Evolutionary conservation across 2,797 vertebrate genomes (phyloP), one percentile per base, ranked within the genome.

Genomic region (Coregonus sp.): DNA sequence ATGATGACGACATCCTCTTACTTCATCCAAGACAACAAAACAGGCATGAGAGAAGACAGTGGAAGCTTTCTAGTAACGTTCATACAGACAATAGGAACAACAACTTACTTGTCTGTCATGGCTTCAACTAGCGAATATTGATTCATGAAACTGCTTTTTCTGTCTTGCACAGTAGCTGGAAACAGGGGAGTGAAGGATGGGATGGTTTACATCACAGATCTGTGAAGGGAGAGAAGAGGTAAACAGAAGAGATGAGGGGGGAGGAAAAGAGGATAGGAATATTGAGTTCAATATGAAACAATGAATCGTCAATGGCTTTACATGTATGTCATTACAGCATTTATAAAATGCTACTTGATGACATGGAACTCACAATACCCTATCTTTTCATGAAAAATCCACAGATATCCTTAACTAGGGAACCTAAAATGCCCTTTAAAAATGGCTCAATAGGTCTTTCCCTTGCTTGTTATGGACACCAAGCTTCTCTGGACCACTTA

Each of bases 61-160:
- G 29, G 65, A 72, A 54, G 7, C 75, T 82, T 81, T 83, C 84
- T 72, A 74, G 12, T 75, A 14, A 74, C 11, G 20, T 4, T 59
- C 37, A 71, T n/a, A 16, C 68, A 70, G 9, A 67, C 68, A 65
- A 52, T n/a, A 35, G 68, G 71, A 76, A 86, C 74, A 85, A 85
- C 12, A 81, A 93, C 95, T 93, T 90, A 95, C 95, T 94, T 95
- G 91, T 94, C 94, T 16, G 92, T 93, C 95, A 95, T 94, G 89
- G 92, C 84, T 74, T 94, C 92, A 80, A 90, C 82, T 50, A 92
- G 89, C 78, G 90, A 93, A 90, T 89, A 93, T 40, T 92, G 92
- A 93, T 94, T 92, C 93, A 94, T 95, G 84, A 91, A 92, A 84
- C 78, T 67, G 84, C 86, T 82, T 9, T 75, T 66, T 47, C 75